Evolutionary conservation across 2,888 invertebrate genomes (phyloP).

Genomic region (Agonopterix subpropinquella): DNA sequence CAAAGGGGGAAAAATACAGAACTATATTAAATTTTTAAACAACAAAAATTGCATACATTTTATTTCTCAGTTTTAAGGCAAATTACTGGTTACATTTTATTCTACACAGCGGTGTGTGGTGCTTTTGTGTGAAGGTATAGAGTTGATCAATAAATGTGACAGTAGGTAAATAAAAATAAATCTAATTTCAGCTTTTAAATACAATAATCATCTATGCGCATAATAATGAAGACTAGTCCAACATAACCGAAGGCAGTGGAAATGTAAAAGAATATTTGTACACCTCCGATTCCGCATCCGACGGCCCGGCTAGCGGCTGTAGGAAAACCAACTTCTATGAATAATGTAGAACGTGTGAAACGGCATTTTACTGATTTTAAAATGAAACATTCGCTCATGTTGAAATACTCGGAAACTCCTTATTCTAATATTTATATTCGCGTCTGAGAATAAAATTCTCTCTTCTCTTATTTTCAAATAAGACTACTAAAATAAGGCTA

Average conservation of each 20-base stretch:
- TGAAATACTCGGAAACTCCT: neutral
- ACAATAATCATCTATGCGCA: constrained; percentile 5
- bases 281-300: constrained; percentile 27
- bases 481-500: no score
- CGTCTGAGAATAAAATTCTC: no score
- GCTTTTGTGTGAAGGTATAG: no score
- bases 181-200: neutral
- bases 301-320: constrained; percentile 12
- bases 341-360: constrained; percentile 38
- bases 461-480: no score
- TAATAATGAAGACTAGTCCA: constrained; percentile 5
- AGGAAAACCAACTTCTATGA: constrained; percentile 42
- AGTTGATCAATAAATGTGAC: no score
- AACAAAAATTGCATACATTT: no score
- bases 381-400: constrained; percentile 11
- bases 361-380: constrained; percentile 27
- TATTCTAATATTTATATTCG: no score
- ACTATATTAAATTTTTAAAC: no score
- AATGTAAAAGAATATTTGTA: constrained; percentile 30
- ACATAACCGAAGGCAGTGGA: constrained; percentile 3
- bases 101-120: no score
- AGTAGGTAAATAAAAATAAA: neutral
- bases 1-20: no score
- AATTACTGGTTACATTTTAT: no score
- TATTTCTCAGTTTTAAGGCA: no score